Evolutionary conservation across 2,888 invertebrate species (phyloP).

Genomic region (Nephrocerus scutellatus): DNA sequence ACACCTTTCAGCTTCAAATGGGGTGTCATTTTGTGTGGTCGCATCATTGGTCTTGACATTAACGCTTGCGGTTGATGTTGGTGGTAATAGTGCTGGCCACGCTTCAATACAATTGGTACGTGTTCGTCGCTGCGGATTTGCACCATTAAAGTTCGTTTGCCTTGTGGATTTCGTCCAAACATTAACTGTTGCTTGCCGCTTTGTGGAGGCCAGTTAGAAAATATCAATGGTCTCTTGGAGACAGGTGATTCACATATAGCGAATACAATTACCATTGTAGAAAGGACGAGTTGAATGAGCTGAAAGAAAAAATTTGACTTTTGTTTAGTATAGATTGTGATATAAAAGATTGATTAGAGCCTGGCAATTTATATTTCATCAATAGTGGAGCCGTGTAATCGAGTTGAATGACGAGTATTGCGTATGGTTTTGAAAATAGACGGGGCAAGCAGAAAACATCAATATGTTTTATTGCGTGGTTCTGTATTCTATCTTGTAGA

Average conservation of each 20-base stretch:
- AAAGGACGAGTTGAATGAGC: slow-evolving; percentile 17
- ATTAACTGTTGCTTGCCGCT: slow-evolving; percentile 30
- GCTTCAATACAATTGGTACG: slow-evolving; percentile 40
- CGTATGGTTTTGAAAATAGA: too few relatives aligned
- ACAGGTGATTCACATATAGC: slow-evolving; percentile 31
- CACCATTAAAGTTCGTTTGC: slow-evolving; percentile 39
- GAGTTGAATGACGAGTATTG: too few relatives aligned
- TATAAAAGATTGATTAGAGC: too few relatives aligned
- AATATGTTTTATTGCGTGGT: too few relatives aligned
- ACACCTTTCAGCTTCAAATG: slow-evolving; percentile 20
- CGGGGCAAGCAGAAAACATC: too few relatives aligned
- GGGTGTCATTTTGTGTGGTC: slow-evolving; percentile 22
- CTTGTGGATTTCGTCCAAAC: slow-evolving; percentile 21
- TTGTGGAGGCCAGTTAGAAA: slow-evolving; percentile 35
- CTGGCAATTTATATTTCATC: too few relatives aligned
- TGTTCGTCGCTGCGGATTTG: slow-evolving; percentile 46
- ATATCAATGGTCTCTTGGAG: slow-evolving; percentile 33
- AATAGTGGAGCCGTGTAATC: too few relatives aligned
- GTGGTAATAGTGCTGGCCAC: slow-evolving; percentile 23
- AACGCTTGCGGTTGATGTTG: slow-evolving; percentile 22
- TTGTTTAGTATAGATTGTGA: too few relatives aligned
- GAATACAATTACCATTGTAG: slow-evolving; percentile 21
- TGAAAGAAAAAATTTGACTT: slow-evolving; percentile 9
- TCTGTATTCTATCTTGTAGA: too few relatives aligned
- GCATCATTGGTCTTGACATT: slow-evolving; percentile 14